Evolutionary conservation across 2,797 vertebrate species (phyloP).

Genomic region (Lepilemur septentrionalis): DNA sequence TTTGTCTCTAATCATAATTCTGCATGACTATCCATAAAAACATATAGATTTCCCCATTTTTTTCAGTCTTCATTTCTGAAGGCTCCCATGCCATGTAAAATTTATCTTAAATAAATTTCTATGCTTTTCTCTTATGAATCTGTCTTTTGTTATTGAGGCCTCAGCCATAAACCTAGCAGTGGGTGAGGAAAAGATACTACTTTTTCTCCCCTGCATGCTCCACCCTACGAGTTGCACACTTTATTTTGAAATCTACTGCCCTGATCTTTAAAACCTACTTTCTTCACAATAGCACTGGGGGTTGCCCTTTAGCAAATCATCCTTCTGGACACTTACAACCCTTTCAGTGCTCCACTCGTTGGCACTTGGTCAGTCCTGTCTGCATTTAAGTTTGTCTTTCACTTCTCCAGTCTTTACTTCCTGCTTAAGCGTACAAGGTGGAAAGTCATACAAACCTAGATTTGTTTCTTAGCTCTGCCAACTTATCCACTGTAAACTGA

Average conservation of each 20-base stretch:
- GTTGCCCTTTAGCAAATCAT: background rate
- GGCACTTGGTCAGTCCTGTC: background rate
- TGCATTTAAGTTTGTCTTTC: background rate
- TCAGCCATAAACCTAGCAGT: background rate
- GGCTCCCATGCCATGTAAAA: background rate
- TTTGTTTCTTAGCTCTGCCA: background rate
- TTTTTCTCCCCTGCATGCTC: background rate
- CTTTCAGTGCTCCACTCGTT: background rate
- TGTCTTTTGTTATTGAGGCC: background rate
- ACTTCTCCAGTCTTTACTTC: background rate
- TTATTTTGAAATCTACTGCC: background rate
- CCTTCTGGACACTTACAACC: background rate
- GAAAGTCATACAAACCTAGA: background rate
- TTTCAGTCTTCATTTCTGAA: background rate
- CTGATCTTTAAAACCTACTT: background rate
- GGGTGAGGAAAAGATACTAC: background rate
- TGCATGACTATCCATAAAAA: background rate
- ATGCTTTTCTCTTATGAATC: background rate
- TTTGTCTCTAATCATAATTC: background rate
- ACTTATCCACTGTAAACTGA: background rate
- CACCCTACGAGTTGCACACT: background rate
- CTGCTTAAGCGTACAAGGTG: background rate
- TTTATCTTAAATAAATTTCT: background rate
- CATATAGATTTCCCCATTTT: background rate
- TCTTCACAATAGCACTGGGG: background rate